phyloP scores from a whole-genome alignment of 2,797 vertebrate species.

The Acanthis flammea region DNA sequence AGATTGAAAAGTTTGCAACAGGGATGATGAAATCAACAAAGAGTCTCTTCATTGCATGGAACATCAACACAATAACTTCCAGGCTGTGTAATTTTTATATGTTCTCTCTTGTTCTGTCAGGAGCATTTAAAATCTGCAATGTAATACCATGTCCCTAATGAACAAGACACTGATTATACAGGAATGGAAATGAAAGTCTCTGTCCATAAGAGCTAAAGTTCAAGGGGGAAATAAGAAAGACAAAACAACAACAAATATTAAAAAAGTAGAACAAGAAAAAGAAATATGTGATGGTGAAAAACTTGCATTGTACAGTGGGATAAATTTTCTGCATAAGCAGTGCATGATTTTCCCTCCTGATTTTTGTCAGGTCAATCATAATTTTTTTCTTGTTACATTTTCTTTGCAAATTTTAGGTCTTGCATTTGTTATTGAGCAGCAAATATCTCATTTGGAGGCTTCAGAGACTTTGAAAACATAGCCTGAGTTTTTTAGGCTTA shows the following conservation, averaged over 20 bases:
- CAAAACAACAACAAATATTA: not conserved
- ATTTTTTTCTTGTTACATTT: not conserved
- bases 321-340: not conserved
- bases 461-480: not conserved
- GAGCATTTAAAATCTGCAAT: not conserved
- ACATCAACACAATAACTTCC: not conserved
- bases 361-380: not conserved
- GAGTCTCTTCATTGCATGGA: not conserved
- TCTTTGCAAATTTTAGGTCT: not conserved
- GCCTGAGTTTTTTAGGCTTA: not conserved
- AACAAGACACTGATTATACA: not conserved
- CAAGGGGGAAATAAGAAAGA: not conserved
- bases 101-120: not conserved
- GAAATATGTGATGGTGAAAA: not conserved
- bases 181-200: not conserved
- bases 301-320: not conserved
- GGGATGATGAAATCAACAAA: not conserved
- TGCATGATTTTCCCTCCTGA: not conserved
- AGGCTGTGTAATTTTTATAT: not conserved
- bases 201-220: not conserved
- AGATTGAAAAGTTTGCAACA: not conserved
- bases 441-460: conserved; percentile 27
- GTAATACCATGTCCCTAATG: not conserved
- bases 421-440: not conserved
- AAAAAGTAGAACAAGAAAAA: not conserved